Evolutionary conservation across 1,140 invertebrate species (phyloP), one percentile per base, ranked within the genome.

Genomic region (Steinernema khuongi): DNA sequence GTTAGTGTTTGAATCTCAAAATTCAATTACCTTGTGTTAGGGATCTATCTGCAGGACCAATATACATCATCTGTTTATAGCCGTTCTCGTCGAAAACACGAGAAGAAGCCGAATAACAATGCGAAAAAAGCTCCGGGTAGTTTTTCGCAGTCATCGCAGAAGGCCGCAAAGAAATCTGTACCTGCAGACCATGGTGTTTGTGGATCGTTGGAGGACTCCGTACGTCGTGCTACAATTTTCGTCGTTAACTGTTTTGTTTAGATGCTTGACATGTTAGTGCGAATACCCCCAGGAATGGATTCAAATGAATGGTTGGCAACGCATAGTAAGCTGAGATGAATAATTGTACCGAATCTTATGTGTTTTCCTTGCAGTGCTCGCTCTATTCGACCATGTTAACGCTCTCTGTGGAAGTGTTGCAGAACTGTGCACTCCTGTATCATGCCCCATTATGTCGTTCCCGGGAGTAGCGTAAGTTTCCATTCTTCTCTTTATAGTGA

Each of bases 381-480:
- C 78, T 2, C 68, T 83, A 1, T 83, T 83, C 44, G 82, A 83
- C 31, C 79, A 83, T 70, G 80, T 84, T 1, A 85, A 85, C 70
- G 74, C 83, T 4, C 33, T 83, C 43, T 85, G 82, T 71, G 84
- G 83, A 19, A 82, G 68, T 4, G 29, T 83, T 29, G 74, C 82
- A 1, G 82, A 83, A 43, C 31, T 79, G 17, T 83, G 82, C 77
- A 81, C 79, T 1, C 80, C 82, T 19, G 74, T 74, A 7, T 76
- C 74, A 11, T 81, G 79, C 72, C 71, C 73, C 1, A 31, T 60
- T 14, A 83, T 83, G 82, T 79, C 71, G 33, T 83, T 71, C 75
- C 82, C 82, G 1, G 82, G 82, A 31, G 73, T 71, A 11, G 43
- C 77, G 81, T 80, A 66, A 76, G 29, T n/a, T 14, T 17, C 71